Evolutionary conservation across 2,888 invertebrate species (phyloP).

Genomic region (Oscheius myriophilus): DNA sequence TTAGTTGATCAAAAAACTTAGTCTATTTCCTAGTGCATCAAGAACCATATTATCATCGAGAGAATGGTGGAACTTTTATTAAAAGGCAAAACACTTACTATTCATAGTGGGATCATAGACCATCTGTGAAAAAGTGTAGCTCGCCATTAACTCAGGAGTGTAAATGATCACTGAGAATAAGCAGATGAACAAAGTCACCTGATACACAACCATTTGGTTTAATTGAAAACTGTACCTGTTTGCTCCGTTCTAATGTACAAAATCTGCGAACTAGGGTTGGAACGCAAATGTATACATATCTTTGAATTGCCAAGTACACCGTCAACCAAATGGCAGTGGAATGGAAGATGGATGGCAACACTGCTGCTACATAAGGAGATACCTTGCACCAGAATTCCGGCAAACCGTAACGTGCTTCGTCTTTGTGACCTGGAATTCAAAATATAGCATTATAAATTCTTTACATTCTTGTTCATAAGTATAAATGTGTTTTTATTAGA

Average conservation of each 20-base stretch:
- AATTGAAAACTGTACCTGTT: constrained; percentile 52
- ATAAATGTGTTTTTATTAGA: no score
- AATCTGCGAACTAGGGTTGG: constrained; percentile 85
- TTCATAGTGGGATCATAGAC: constrained; percentile 15
- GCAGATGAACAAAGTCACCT: constrained; percentile 74
- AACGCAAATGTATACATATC: constrained; percentile 94
- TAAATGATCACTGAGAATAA: constrained; percentile 59
- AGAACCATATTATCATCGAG: neutral
- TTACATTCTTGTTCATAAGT: no score
- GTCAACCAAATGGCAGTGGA: constrained; percentile 94
- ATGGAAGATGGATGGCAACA: constrained; percentile 86
- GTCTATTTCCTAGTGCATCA: neutral
- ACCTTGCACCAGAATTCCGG: constrained; percentile 71
- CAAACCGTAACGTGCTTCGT: constrained; percentile 55
- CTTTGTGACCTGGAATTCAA: constrained; percentile 53
- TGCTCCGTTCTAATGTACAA: constrained; percentile 74
- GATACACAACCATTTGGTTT: constrained; percentile 11
- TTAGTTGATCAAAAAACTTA: neutral
- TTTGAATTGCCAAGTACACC: constrained; percentile 86
- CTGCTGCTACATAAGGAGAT: constrained; percentile 74
- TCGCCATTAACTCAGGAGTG: constrained; percentile 62
- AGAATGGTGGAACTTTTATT: neutral
- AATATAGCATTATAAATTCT: neutral
- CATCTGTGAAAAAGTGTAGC: constrained; percentile 23
- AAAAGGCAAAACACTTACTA: constrained; percentile 12